Percentiles rank a stretch among this genome's conserved stretches.
phyloP scores from a whole-genome alignment of 2,888 invertebrate genomes.

The Acleris holmiana region DNA sequence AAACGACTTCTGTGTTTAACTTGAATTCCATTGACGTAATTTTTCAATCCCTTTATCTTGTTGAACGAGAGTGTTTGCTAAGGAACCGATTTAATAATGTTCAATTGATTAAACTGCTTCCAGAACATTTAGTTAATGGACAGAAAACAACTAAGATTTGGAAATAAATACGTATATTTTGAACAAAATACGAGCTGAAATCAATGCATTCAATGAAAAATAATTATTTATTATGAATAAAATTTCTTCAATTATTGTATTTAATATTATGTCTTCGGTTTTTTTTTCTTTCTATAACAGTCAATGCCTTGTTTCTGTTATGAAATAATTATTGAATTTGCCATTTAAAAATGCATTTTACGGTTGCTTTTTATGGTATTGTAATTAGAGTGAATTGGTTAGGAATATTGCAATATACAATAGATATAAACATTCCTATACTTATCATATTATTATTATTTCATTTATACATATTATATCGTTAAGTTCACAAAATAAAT shows the following conservation, averaged over 20 bases:
- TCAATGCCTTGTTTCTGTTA: not conserved
- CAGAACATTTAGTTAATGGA: not conserved
- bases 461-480: slow-evolving; percentile 39
- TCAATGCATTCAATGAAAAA: not conserved
- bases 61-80: no score
- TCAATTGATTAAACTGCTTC: not conserved
- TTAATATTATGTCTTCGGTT: not conserved
- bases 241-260: not conserved
- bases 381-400: slow-evolving; percentile 33
- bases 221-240: not conserved
- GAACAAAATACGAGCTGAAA: slow-evolving; percentile 1
- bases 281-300: not conserved
- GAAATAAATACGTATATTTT: not conserved
- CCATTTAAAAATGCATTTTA: slow-evolving; percentile 32
- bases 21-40: no score
- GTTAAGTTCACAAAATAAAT: slow-evolving; percentile 26
- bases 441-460: slow-evolving; percentile 44
- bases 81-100: no score
- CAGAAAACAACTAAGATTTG: no score
- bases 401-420: slow-evolving; percentile 12
- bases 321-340: slow-evolving; percentile 13
- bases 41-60: no score
- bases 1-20: no score
- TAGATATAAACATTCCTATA: slow-evolving; percentile 45
- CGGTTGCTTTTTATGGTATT: slow-evolving; percentile 30